phyloP scores from a whole-genome alignment of 2,888 invertebrate species.

The Ephialtes manifestator region DNA sequence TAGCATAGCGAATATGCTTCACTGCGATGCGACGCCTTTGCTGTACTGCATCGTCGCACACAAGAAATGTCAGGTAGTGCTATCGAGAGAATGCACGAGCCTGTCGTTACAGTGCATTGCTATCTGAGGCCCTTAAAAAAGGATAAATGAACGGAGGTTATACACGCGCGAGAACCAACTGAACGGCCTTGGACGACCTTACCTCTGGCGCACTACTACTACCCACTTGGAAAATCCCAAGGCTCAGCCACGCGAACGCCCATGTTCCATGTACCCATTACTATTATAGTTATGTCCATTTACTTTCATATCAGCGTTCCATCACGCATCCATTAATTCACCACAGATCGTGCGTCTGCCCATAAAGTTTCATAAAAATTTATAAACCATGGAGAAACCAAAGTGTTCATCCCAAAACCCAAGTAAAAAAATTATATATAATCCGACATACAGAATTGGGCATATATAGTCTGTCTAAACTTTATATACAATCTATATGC shows the following conservation, averaged over 20 bases:
- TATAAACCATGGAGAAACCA: background rate
- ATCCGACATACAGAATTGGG: too few species aligned
- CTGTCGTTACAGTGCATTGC: slow-evolving; percentile 28
- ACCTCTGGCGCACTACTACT: slow-evolving; percentile 55
- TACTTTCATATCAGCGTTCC: slow-evolving; percentile 75
- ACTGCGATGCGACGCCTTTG: slow-evolving; percentile 5
- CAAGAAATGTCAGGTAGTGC: slow-evolving; percentile 6
- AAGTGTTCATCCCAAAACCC: too few species aligned
- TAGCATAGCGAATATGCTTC: background rate
- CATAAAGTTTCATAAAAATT: background rate
- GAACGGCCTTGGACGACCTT: slow-evolving; percentile 76
- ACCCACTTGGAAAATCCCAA: slow-evolving; percentile 16
- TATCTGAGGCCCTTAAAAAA: slow-evolving; percentile 70
- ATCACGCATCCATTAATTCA: slow-evolving; percentile 10
- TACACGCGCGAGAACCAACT: slow-evolving; percentile 40
- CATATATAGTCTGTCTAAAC: too few species aligned
- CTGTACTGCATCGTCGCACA: slow-evolving; percentile 3
- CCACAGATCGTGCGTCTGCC: background rate
- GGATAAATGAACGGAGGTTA: slow-evolving; percentile 52
- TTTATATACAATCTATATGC: too few species aligned
- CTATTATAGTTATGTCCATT: slow-evolving; percentile 70
- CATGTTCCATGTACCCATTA: slow-evolving; percentile 32
- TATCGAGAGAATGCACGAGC: background rate
- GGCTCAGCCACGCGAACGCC: slow-evolving; percentile 20
- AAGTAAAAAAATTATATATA: too few species aligned